These are phyloP conservation scores for Eupithecia inturbata DNA, from an alignment of 2,888 invertebrate genomes.

Conservation along the genomic window DNA sequence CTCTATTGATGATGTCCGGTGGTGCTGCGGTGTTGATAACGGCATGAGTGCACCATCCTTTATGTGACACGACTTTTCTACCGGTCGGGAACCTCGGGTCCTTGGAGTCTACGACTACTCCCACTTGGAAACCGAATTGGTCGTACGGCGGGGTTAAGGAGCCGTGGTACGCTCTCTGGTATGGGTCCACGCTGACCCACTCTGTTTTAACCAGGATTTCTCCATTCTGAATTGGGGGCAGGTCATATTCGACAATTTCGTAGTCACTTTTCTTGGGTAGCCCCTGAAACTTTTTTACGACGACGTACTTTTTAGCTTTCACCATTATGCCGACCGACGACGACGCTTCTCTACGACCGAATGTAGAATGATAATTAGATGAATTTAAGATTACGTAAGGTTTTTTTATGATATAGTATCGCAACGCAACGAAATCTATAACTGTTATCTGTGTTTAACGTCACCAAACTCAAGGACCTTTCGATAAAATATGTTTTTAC, in stretches of 20 bases:
- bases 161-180: conserved; percentile 54
- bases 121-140: conserved; percentile 54
- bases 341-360: neutral
- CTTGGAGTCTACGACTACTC: conserved; percentile 68
- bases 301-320: conserved; percentile 83
- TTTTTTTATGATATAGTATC: neutral
- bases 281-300: conserved; percentile 83
- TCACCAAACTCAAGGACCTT: neutral
- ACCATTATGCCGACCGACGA: conserved; percentile 63
- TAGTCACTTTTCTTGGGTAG: conserved; percentile 85
- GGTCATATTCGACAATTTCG: conserved; percentile 84
- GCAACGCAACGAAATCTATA: neutral
- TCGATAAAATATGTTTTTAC: neutral
- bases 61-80: conserved; percentile 81
- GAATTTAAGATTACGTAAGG: neutral
- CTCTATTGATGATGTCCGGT: conserved; percentile 33
- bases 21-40: conserved; percentile 38
- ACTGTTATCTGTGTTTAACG: neutral
- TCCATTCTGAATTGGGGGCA: conserved; percentile 84
- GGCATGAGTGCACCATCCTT: conserved; percentile 87
- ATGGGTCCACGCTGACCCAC: conserved; percentile 66
- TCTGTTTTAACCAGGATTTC: conserved; percentile 65
- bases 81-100: conserved; percentile 84
- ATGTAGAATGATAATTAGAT: neutral
- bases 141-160: conserved; percentile 44